phyloP scores from a whole-genome alignment of 2,888 invertebrate genomes.

The Platynereis dumerilii region DNA sequence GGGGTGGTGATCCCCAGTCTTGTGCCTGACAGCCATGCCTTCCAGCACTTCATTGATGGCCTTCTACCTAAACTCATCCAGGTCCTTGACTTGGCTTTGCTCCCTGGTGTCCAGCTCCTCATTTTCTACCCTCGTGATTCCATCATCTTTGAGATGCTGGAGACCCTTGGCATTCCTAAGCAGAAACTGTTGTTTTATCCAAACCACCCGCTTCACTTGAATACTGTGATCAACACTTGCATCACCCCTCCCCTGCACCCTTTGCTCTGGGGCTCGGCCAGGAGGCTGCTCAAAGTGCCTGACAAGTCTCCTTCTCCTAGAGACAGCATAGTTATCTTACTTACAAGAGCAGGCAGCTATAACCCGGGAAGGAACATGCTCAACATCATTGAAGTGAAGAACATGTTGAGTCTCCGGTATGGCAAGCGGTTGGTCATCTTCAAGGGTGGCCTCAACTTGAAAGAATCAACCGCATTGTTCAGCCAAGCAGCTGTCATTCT shows the following conservation, averaged over 20 bases:
- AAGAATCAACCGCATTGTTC: slow-evolving; percentile 15
- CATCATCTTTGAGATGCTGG: slow-evolving; percentile 23
- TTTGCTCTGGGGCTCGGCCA: slow-evolving; percentile 16
- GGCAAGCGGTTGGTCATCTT: slow-evolving; percentile 16
- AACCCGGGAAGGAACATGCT: slow-evolving; percentile 23
- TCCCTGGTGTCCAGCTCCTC: slow-evolving; percentile 16
- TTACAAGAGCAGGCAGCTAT: slow-evolving; percentile 15
- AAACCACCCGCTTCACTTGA: background rate
- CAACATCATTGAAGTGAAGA: slow-evolving; percentile 15
- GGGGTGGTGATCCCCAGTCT: slow-evolving; percentile 21
- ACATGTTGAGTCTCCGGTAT: slow-evolving; percentile 11
- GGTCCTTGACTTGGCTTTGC: slow-evolving; percentile 9
- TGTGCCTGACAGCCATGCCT: slow-evolving; percentile 25
- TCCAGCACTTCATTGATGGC: slow-evolving; percentile 36
- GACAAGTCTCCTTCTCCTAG: background rate
- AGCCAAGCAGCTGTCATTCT: slow-evolving; percentile 18
- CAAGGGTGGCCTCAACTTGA: slow-evolving; percentile 12
- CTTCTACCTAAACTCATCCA: slow-evolving; percentile 34
- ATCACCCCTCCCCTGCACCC: slow-evolving; percentile 28
- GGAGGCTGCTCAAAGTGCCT: slow-evolving; percentile 7
- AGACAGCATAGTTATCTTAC: slow-evolving; percentile 14
- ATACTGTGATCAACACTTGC: slow-evolving; percentile 21
- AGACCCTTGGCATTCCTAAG: slow-evolving; percentile 11
- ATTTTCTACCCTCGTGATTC: slow-evolving; percentile 19
- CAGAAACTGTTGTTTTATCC: slow-evolving; percentile 18